Evolutionary conservation across 2,113 vertebrate genomes (phyloP), one percentile per base, ranked within the genome.

Genomic region (Scalopus aquaticus): DNA sequence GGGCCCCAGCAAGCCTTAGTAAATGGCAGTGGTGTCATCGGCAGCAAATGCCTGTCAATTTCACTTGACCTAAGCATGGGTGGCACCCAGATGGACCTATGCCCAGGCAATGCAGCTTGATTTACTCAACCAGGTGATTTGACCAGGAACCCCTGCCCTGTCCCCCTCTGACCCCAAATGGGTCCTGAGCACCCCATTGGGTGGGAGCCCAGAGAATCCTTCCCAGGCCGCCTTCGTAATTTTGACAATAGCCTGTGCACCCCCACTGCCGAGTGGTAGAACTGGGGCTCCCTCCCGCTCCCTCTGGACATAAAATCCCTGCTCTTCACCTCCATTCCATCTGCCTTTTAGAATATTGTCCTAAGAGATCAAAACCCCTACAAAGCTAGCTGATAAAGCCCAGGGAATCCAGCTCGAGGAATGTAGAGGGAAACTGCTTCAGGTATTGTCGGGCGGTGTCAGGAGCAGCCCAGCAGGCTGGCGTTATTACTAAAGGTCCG

Each of bases 1-100:
- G 28, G 30, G 65, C 46, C 84, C 49, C 69, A 6, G 16, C 1
- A 3, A 28, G 35, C 83, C 44, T 62, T 22, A 16, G 3, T 3
- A 6, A 26, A 0, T 5, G 19, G 22, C 6, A 5, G 30, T 39
- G 28, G 11, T 54, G 0, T 76, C n/a, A 10, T 0, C 32, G 15
- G 35, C 60, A 64, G 39, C 70, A n/a, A n/a, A 19, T 4, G 12
- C 32, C 11, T 65, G 60, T 20, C 10, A 32, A n/a, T 24, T 22
- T 26, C 12, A 62, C 13, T 20, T 46, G 81, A 28, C 58, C 78
- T 32, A 26, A 44, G 30, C 2, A 19, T 11, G 30, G 28, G 51
- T 39, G 51, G 22, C 60, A 42, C 0, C n/a, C 79, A 51, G 60
- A 20, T 8, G 11, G 56, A 20, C 4, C 2, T 6, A 19, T 0